phyloP scores from a whole-genome alignment of 2,113 vertebrate genomes.

The Mellivora capensis region DNA sequence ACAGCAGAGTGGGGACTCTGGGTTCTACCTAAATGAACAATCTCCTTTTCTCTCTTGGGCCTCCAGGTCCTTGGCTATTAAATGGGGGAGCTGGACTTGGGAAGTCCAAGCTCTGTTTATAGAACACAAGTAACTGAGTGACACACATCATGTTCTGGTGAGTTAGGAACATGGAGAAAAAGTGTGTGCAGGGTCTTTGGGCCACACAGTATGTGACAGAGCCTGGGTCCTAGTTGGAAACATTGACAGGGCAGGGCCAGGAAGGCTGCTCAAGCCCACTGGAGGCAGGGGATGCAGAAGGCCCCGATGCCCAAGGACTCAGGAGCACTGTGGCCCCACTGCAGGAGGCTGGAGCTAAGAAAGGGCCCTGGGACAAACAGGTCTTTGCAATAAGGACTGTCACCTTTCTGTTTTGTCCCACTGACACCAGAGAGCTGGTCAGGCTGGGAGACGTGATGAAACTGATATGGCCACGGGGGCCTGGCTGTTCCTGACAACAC shows the following conservation, averaged over 20 bases:
- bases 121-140: background rate
- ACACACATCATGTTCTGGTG: background rate
- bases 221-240: background rate
- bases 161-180: background rate
- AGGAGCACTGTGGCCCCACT: accelerated
- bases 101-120: background rate
- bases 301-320: background rate
- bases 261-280: background rate
- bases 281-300: background rate
- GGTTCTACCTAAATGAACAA: accelerated
- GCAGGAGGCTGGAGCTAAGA: accelerated
- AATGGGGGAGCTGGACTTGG: background rate
- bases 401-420: accelerated
- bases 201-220: background rate
- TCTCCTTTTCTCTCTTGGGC: background rate
- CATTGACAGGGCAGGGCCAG: background rate
- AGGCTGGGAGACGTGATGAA: accelerated
- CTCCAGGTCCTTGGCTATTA: background rate
- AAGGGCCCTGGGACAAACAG: accelerated
- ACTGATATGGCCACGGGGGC: accelerated
- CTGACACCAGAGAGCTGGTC: background rate
- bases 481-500: accelerated
- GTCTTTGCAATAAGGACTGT: background rate
- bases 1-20: too few relatives aligned
- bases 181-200: too few relatives aligned